Conservation (phyloP, 2,888 invertebrate genomes). For the Gerosis bhagava region DNA sequence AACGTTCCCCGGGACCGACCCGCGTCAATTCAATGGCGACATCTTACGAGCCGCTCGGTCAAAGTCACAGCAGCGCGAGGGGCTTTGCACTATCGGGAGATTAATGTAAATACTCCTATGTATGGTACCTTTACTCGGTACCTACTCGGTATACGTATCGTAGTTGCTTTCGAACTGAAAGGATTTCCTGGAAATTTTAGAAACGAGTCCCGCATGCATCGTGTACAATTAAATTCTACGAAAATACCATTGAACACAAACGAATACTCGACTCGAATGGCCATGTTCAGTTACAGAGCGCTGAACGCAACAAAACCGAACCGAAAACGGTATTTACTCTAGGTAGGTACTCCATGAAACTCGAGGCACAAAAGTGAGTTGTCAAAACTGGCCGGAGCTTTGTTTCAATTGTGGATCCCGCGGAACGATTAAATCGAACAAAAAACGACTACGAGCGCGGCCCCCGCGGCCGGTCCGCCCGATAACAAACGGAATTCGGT, state of each 20-base stretch:
- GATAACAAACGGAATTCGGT: conserved; percentile 70
- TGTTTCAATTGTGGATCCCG: conserved; percentile 38
- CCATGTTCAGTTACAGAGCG: no score
- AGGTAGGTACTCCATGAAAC: conserved; percentile 34
- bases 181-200: no score
- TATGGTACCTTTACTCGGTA: no score
- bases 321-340: no score
- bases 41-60: conserved; percentile 40
- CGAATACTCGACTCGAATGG: no score
- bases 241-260: no score
- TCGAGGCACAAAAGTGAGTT: conserved; percentile 39
- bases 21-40: conserved; percentile 52
- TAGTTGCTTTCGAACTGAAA: no score
- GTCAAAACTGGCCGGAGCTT: conserved; percentile 41
- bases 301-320: no score
- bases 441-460: conserved; percentile 42
- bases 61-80: conserved; percentile 48
- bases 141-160: no score
- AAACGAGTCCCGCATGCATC: no score
- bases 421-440: conserved; percentile 54
- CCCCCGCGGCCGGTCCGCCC: conserved; percentile 42
- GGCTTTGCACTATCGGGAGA: background rate
- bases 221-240: no score
- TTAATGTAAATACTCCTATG: no score
- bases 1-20: conserved; percentile 44